phyloP scores from a whole-genome alignment of 1,140 invertebrate genomes.

The Myzus persicae region DNA sequence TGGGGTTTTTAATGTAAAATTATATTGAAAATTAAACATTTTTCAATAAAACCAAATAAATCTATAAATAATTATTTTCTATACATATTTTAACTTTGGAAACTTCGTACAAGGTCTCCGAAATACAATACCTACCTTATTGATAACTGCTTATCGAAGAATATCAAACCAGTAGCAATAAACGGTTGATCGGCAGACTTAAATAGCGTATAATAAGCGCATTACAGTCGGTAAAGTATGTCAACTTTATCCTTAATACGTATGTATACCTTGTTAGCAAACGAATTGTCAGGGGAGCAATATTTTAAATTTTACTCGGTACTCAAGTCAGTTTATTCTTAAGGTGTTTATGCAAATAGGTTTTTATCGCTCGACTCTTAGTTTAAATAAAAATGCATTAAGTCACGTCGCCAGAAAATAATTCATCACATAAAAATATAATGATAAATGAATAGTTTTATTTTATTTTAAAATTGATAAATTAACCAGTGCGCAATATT shows the following conservation, averaged over 20 bases:
- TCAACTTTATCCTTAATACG: background rate
- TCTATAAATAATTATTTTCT: background rate
- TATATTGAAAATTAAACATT: background rate
- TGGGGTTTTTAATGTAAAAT: background rate
- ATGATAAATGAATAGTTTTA: background rate
- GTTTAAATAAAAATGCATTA: slow-evolving; percentile 27
- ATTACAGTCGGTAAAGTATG: background rate
- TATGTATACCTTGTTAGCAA: background rate
- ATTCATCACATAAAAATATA: background rate
- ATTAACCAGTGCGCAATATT: background rate
- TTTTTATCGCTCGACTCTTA: slow-evolving; percentile 1
- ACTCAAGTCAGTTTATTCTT: background rate
- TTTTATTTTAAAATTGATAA: background rate
- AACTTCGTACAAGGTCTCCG: background rate
- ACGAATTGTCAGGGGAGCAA: background rate
- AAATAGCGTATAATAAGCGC: background rate
- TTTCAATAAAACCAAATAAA: background rate
- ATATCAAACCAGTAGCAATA: background rate
- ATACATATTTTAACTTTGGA: background rate
- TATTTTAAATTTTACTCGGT: slow-evolving; percentile 1
- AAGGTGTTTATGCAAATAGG: slow-evolving; percentile 6
- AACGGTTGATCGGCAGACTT: background rate
- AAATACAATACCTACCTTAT: background rate
- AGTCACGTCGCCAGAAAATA: background rate
- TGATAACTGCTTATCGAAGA: background rate